Evolutionary conservation across 2,797 vertebrate genomes (phyloP).

Genomic region (Chelonia mydas): DNA sequence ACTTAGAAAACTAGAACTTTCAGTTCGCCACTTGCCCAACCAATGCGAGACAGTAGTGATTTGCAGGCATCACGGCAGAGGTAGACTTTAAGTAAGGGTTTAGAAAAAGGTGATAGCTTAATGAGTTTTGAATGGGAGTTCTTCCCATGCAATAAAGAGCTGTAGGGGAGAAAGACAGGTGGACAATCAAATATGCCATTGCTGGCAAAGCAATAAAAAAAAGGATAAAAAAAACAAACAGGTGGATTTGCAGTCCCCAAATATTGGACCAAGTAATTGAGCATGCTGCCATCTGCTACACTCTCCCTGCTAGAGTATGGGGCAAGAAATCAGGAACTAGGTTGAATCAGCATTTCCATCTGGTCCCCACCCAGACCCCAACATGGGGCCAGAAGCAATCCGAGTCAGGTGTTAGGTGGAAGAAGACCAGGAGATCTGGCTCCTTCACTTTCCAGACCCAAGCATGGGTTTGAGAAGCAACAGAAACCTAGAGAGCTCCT

Average conservation of each 20-base stretch:
- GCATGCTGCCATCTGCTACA: background rate
- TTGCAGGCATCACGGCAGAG: background rate
- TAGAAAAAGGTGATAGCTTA: background rate
- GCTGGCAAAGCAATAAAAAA: too few relatives aligned
- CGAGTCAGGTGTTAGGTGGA: background rate
- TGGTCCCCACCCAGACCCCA: too few relatives aligned
- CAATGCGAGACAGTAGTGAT: background rate
- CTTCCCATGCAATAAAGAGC: background rate
- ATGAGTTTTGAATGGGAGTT: background rate
- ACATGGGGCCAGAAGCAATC: background rate
- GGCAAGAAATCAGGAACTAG: background rate
- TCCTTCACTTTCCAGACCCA: too few relatives aligned
- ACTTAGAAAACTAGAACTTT: background rate
- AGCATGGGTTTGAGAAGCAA: too few relatives aligned
- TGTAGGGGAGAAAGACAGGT: background rate
- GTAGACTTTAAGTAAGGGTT: background rate
- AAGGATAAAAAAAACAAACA: too few relatives aligned
- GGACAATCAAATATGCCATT: background rate
- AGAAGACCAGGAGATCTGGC: background rate
- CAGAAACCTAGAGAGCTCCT: too few relatives aligned
- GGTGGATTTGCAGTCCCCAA: background rate
- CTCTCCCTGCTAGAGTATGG: background rate
- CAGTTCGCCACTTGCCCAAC: background rate
- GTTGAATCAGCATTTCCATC: too few relatives aligned
- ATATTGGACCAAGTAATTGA: background rate